Evolutionary conservation across 2,113 vertebrate genomes (phyloP).

Genomic region (Ciconia boyciana): DNA sequence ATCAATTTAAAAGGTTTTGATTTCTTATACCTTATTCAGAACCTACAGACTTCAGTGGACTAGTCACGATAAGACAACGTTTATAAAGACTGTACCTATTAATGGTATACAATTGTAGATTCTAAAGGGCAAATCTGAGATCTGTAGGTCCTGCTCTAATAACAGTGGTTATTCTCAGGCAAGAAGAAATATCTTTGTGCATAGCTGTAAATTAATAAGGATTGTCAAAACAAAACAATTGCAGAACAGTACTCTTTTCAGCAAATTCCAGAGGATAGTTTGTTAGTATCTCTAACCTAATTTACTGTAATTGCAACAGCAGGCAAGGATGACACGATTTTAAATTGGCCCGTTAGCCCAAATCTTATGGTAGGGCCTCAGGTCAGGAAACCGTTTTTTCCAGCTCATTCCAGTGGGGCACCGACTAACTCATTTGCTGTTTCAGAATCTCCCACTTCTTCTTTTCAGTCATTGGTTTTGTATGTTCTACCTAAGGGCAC

Average conservation of each 20-base stretch:
- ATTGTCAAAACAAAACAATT: neutral
- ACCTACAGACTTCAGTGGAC: neutral
- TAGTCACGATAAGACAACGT: neutral
- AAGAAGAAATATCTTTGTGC: neutral
- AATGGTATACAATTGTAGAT: neutral
- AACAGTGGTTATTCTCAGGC: neutral
- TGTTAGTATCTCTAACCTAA: neutral
- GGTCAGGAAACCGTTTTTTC: neutral
- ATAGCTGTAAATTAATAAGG: neutral
- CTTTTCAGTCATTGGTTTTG: neutral
- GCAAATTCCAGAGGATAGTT: neutral
- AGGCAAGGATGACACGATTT: neutral
- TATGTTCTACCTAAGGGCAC: neutral
- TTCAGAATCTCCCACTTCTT: conserved; percentile 9
- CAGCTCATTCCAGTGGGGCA: neutral
- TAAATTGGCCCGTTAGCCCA: neutral
- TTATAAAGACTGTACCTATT: neutral
- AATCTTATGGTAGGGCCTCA: neutral
- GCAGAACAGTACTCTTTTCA: neutral
- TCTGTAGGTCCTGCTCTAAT: neutral
- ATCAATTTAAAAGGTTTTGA: neutral
- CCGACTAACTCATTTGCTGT: neutral
- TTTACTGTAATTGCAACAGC: neutral
- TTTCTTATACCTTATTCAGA: neutral
- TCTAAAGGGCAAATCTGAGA: neutral